These are phyloP conservation scores for Paratilapia polleni DNA, from an alignment of 2,113 vertebrate species.

Conservation along the genomic window DNA sequence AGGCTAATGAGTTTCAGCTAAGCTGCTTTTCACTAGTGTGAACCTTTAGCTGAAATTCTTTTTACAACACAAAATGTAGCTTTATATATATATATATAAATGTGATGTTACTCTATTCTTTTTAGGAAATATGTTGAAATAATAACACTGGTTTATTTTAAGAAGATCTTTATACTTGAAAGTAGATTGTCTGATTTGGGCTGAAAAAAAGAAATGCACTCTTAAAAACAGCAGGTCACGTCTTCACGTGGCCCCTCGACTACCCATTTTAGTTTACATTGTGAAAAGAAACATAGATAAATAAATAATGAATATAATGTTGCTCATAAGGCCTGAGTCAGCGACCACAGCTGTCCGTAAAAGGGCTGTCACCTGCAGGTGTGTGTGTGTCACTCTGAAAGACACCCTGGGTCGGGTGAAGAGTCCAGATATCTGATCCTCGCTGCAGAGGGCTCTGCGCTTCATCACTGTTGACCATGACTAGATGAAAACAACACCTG, in stretches of 20 bases:
- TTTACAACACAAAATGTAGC: no score
- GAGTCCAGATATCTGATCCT: constrained; percentile 68
- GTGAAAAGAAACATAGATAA: constrained; percentile 43
- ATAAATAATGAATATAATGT: constrained; percentile 46
- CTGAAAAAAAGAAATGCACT: neutral
- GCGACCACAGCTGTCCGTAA: constrained; percentile 35
- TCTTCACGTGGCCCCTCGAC: neutral
- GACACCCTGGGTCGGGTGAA: constrained; percentile 37
- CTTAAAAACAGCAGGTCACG: neutral
- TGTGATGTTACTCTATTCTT: no score
- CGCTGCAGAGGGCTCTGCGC: constrained; percentile 8
- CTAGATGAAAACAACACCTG: constrained; percentile 76
- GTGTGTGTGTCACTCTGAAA: constrained; percentile 40
- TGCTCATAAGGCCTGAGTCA: constrained; percentile 28
- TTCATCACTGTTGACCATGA: constrained; percentile 40
- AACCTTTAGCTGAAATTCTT: no score
- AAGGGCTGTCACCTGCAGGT: constrained; percentile 48
- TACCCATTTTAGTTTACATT: constrained; percentile 5
- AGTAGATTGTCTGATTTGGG: neutral
- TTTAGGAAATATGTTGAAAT: no score
- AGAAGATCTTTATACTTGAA: neutral
- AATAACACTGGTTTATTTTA: neutral
- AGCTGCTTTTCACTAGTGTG: no score
- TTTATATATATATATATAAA: no score
- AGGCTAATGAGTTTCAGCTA: no score